Evolutionary conservation across 2,113 vertebrate species (phyloP).

Genomic region (Coracopsis vasa): DNA sequence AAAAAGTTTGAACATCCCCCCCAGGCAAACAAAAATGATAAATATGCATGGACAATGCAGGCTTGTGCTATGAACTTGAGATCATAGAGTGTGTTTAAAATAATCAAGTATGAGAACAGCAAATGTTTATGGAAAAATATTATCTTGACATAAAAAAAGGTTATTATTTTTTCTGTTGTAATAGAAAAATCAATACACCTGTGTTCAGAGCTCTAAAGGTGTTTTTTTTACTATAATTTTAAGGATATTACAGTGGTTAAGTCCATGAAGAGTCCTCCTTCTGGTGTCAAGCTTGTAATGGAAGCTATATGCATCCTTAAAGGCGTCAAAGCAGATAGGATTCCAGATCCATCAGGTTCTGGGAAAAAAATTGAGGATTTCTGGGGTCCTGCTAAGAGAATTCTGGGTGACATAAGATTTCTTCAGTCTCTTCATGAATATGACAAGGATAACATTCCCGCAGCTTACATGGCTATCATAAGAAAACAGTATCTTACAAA

Average conservation of each 20-base stretch:
- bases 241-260: conserved; percentile 94
- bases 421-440: conserved; percentile 90
- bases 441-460: conserved; percentile 89
- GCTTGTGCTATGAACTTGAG: not conserved
- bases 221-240: not conserved
- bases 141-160: not conserved
- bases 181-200: not conserved
- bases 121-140: not conserved
- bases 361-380: conserved; percentile 90
- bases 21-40: not conserved
- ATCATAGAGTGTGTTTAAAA: not conserved
- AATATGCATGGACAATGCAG: not conserved
- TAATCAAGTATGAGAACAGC: not conserved
- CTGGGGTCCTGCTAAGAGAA: conserved; percentile 91
- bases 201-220: not conserved
- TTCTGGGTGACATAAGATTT: conserved; percentile 88
- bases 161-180: not conserved
- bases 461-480: conserved; percentile 80
- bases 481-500: conserved; percentile 89
- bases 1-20: not conserved
- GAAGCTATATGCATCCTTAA: conserved; percentile 93
- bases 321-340: conserved; percentile 87
- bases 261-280: conserved; percentile 91
- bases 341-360: conserved; percentile 84
- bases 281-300: conserved; percentile 91